These are phyloP conservation scores for Digitonthophagus gazella DNA, from an alignment of 2,888 invertebrate species.

Conservation along the genomic window DNA sequence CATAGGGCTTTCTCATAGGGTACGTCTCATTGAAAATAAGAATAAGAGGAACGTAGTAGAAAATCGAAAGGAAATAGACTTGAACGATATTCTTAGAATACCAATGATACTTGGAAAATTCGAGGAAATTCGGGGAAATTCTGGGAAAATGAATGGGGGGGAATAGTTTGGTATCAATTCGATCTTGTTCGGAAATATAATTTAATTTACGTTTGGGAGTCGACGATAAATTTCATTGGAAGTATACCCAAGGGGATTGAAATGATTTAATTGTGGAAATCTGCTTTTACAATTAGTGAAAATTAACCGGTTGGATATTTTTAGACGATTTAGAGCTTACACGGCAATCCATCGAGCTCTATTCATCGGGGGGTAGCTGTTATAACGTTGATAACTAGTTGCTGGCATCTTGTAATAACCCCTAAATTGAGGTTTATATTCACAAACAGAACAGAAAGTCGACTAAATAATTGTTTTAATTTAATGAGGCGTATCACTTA, in stretches of 20 bases:
- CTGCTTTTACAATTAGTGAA: no score
- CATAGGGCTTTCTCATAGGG: no score
- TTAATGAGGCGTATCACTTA: no score
- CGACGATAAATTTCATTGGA: not conserved
- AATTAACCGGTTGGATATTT: not conserved
- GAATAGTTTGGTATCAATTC: no score
- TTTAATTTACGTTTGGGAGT: not conserved
- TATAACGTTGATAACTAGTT: not conserved
- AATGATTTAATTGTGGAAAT: not conserved
- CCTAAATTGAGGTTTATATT: no score
- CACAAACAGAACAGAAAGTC: no score
- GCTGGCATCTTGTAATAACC: not conserved
- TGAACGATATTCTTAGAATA: not conserved
- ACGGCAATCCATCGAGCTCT: not conserved
- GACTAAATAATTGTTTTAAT: no score
- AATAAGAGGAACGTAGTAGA: conserved; percentile 1
- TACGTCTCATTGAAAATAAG: not conserved
- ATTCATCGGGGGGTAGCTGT: not conserved
- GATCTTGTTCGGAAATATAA: not conserved
- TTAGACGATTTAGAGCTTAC: not conserved
- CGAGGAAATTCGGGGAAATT: no score
- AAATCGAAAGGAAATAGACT: conserved; percentile 9
- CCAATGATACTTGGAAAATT: conserved; percentile 1
- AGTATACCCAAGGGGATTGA: not conserved
- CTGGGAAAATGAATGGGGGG: not conserved